A percentile compares a stretch with the other conserved stretches of the same genome.
Conservation (phyloP, 1,140 invertebrate species). For the Diorhabda elongata region DNA sequence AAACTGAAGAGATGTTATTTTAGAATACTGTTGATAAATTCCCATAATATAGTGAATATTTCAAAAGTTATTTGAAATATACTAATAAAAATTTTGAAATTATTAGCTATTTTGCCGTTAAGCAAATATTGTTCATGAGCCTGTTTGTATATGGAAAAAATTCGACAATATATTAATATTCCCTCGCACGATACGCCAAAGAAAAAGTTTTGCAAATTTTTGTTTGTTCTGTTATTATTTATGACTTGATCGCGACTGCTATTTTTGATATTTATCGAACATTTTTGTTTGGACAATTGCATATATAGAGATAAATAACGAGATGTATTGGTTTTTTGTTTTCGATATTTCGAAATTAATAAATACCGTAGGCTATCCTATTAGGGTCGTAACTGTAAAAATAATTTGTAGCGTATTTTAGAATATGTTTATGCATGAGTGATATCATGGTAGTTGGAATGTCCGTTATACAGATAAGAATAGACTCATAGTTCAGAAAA, state of each 20-base stretch:
- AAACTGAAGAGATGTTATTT: too few species aligned
- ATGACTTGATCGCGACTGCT: slow-evolving; percentile 26
- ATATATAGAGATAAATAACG: slow-evolving; percentile 31
- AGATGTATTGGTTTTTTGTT: slow-evolving; percentile 22
- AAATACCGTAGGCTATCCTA: slow-evolving; percentile 24
- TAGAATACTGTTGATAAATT: too few species aligned
- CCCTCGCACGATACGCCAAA: neutral
- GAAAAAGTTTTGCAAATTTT: neutral
- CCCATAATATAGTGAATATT: too few species aligned
- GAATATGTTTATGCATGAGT: slow-evolving; percentile 1
- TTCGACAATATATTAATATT: neutral
- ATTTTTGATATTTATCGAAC: slow-evolving; percentile 36
- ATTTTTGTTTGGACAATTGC: slow-evolving; percentile 32
- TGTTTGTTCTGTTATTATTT: slow-evolving; percentile 35
- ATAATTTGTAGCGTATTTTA: neutral
- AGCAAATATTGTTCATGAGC: too few species aligned
- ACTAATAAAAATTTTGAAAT: too few species aligned
- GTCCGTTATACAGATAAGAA: too few species aligned
- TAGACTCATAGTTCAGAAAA: too few species aligned
- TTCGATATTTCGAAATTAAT: slow-evolving; percentile 23
- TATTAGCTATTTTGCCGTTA: too few species aligned
- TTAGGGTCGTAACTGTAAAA: slow-evolving; percentile 1
- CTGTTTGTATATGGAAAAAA: too few species aligned
- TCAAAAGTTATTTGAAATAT: too few species aligned
- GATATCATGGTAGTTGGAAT: neutral